Evolutionary conservation across 2,797 vertebrate species (phyloP).

Genomic region (Choloepus didactylus): DNA sequence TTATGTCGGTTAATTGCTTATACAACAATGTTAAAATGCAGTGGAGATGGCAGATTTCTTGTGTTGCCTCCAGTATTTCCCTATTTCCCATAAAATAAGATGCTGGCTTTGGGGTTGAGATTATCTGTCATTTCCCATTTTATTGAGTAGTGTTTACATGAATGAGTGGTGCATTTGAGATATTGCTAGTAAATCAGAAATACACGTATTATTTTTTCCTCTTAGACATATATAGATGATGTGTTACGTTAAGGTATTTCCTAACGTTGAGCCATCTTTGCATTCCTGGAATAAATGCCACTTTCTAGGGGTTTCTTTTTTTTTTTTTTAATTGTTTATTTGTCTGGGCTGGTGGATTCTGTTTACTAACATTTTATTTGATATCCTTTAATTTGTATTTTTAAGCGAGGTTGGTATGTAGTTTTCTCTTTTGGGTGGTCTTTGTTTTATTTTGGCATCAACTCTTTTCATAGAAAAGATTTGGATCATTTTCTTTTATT

Average conservation of each 20-base stretch:
- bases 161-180: not conserved
- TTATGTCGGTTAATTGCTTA: not conserved
- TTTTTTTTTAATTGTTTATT: not conserved
- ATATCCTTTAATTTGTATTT: not conserved
- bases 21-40: not conserved
- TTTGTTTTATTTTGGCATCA: not conserved
- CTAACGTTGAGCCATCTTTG: not conserved
- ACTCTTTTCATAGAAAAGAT: not conserved
- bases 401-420: not conserved
- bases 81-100: not conserved
- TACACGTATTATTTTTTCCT: not conserved
- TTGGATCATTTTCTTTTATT: not conserved
- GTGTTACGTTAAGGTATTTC: not conserved
- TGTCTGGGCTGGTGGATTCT: not conserved
- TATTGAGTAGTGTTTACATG: not conserved
- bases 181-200: not conserved
- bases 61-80: not conserved
- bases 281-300: not conserved
- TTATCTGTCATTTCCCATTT: not conserved
- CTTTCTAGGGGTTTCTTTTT: no score
- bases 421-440: not conserved
- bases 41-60: not conserved
- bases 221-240: not conserved
- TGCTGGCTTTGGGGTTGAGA: not conserved
- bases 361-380: not conserved